phyloP scores from a whole-genome alignment of 2,113 vertebrate genomes.

The Phyllostomus hastatus region DNA sequence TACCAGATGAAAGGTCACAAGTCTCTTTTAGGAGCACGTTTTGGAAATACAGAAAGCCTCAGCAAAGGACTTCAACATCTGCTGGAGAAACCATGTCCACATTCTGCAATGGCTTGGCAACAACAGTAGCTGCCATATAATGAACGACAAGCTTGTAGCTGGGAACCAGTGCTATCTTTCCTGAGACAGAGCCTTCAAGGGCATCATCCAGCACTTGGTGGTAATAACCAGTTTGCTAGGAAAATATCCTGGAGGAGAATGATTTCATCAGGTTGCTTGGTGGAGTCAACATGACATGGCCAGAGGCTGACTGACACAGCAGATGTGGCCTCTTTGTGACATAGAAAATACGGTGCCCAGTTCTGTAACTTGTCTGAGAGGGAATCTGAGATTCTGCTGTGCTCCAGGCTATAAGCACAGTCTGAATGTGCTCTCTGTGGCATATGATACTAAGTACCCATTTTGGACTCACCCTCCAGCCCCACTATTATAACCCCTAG shows the following conservation, averaged over 20 bases:
- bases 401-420: background rate
- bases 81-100: conserved; percentile 4
- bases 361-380: background rate
- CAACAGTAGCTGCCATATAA: background rate
- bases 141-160: background rate
- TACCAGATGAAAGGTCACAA: background rate
- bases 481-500: background rate
- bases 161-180: background rate
- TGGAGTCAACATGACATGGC: background rate
- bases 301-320: background rate
- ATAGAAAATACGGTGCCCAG: background rate
- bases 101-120: background rate
- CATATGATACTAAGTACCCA: background rate
- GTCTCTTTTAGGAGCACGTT: background rate
- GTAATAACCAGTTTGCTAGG: background rate
- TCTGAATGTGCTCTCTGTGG: background rate
- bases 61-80: background rate
- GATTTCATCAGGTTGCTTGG: background rate
- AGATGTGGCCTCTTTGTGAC: background rate
- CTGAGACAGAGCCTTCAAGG: background rate
- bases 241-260: background rate
- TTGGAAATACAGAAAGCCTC: background rate
- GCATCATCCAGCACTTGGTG: background rate
- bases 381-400: background rate
- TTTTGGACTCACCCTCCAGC: background rate